phyloP scores from a whole-genome alignment of 2,888 invertebrate species.

The Luffia ferchaultella region DNA sequence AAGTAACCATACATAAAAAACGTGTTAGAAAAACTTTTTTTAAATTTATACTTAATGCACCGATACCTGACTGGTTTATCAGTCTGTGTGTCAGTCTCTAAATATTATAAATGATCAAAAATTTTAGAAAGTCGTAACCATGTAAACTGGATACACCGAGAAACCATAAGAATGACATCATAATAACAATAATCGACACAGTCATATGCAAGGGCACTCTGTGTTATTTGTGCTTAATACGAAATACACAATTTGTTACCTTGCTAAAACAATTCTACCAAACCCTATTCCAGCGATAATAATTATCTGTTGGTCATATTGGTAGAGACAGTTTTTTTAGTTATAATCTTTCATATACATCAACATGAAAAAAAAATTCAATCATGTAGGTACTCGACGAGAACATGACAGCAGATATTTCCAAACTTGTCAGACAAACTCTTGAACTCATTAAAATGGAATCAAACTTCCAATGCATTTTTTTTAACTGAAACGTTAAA shows the following conservation, averaged over 20 bases:
- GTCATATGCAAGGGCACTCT: slow-evolving; percentile 67
- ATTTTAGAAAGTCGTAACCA: no score
- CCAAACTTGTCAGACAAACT: neutral
- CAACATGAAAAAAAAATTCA: no score
- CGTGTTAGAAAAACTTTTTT: no score
- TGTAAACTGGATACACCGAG: no score
- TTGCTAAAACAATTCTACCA: slow-evolving; percentile 45
- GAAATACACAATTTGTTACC: slow-evolving; percentile 61
- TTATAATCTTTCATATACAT: neutral
- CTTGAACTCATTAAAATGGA: neutral
- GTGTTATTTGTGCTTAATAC: slow-evolving; percentile 47
- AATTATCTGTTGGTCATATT: slow-evolving; percentile 42
- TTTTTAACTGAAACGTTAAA: neutral
- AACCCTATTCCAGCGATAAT: slow-evolving; percentile 46
- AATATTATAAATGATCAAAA: no score
- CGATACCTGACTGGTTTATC: no score
- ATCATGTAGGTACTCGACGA: no score
- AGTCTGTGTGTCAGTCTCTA: no score
- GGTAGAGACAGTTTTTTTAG: slow-evolving; percentile 32
- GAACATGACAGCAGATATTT: neutral
- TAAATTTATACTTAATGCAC: no score
- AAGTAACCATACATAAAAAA: no score
- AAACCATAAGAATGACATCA: no score
- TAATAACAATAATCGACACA: no score
- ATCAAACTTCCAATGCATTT: neutral